Conservation (phyloP, 2,888 invertebrate species). For the Eupelmus urozonus region DNA sequence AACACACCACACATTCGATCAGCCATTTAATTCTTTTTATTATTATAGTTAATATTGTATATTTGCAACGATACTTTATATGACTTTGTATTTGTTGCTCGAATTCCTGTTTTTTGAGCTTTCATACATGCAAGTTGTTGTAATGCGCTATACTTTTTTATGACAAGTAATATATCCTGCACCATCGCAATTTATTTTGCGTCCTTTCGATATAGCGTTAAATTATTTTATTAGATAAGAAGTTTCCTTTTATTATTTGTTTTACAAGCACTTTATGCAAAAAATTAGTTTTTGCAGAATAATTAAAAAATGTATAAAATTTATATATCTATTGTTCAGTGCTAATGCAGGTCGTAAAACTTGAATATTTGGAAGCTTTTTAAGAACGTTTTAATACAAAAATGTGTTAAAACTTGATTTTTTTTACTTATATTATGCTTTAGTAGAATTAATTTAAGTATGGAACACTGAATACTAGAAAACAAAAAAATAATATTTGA, state of each 20-base stretch:
- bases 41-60: conserved; percentile 19
- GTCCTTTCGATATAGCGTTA: conserved; percentile 13
- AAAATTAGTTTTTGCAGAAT: not conserved
- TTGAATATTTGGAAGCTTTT: not conserved
- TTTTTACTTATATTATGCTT: conserved; percentile 27
- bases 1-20: conserved; percentile 18
- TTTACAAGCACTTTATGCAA: too few species aligned
- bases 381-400: not conserved
- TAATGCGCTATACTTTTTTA: conserved; percentile 25
- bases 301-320: not conserved
- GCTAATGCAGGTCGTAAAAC: too few species aligned
- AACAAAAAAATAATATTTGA: not conserved
- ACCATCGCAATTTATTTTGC: conserved; percentile 30
- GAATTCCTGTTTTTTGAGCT: conserved; percentile 43
- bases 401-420: not conserved
- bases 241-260: not conserved
- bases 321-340: too few species aligned
- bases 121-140: conserved; percentile 41
- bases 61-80: conserved; percentile 31
- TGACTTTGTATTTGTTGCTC: conserved; percentile 42
- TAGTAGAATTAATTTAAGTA: conserved; percentile 4
- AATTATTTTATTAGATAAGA: conserved; percentile 12
- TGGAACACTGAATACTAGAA: not conserved
- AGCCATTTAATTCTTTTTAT: too few species aligned
- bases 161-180: conserved; percentile 41